phyloP scores from a whole-genome alignment of 2,113 vertebrate genomes.

The Felis catus region DNA sequence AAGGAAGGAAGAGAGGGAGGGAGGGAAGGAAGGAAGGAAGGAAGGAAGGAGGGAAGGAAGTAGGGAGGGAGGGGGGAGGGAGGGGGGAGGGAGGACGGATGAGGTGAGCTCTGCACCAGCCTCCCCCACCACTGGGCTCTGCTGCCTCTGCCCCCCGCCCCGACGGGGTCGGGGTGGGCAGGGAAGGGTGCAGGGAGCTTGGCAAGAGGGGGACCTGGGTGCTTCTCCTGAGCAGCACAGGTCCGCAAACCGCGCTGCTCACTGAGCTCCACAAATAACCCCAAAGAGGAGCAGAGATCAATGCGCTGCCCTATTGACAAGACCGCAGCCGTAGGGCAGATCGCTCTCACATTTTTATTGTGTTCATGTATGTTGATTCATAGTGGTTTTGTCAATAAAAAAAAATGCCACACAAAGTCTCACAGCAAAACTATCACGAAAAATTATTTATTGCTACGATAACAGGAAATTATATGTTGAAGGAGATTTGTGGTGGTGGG shows the following conservation, averaged over 20 bases:
- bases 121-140: neutral
- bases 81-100: neutral
- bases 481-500: constrained; percentile 51
- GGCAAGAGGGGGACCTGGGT: neutral
- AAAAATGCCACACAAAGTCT: constrained; percentile 74
- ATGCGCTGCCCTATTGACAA: constrained; percentile 77
- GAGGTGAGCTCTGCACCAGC: neutral
- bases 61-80: accelerated
- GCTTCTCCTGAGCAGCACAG: neutral
- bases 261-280: constrained; percentile 52
- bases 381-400: constrained; percentile 81
- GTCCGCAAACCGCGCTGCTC: neutral
- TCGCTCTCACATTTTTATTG: constrained; percentile 79
- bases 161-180: too few relatives aligned
- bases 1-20: too few relatives aligned
- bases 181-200: neutral
- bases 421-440: constrained; percentile 78
- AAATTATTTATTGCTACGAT: constrained; percentile 81
- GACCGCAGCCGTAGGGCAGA: constrained; percentile 67
- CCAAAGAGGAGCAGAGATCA: constrained; percentile 68
- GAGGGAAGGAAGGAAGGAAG: too few relatives aligned
- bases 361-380: constrained; percentile 85
- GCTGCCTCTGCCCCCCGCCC: neutral
- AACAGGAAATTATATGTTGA: constrained; percentile 78
- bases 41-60: accelerated